Conservation (phyloP, 1,140 invertebrate species). For the Harlomillsia oculata region DNA sequence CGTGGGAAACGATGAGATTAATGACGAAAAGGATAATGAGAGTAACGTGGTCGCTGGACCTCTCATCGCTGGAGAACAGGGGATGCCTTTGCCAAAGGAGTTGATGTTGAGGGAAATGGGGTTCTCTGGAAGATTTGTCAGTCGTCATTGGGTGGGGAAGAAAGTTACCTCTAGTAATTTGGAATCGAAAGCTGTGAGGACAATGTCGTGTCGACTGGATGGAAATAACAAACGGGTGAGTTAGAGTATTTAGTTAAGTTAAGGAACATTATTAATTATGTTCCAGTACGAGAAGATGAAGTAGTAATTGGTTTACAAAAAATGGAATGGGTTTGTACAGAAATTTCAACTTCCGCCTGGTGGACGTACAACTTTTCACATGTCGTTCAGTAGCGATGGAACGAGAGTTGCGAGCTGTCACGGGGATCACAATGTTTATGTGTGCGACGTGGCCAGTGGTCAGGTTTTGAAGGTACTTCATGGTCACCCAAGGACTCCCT, state of each 20-base stretch:
- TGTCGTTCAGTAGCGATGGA: slow-evolving; percentile 39
- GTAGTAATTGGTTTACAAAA: background rate
- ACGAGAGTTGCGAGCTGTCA: slow-evolving; percentile 78
- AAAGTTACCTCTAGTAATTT: slow-evolving; percentile 21
- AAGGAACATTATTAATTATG: background rate
- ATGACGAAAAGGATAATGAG: too few species aligned
- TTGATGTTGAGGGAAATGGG: slow-evolving; percentile 30
- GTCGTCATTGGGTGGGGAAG: slow-evolving; percentile 20
- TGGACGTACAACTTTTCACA: slow-evolving; percentile 34
- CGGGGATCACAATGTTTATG: slow-evolving; percentile 84
- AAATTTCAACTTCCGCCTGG: slow-evolving; percentile 32
- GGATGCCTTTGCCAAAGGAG: slow-evolving; percentile 31
- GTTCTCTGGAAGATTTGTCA: slow-evolving; percentile 16
- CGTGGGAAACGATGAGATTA: slow-evolving; percentile 2
- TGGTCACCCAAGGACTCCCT: slow-evolving; percentile 81
- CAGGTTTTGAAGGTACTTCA: slow-evolving; percentile 66
- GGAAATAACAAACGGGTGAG: slow-evolving; percentile 22
- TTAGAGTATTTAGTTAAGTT: too few species aligned
- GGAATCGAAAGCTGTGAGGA: slow-evolving; percentile 31
- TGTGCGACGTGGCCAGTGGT: slow-evolving; percentile 68
- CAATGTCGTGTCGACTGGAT: slow-evolving; percentile 30
- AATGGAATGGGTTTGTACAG: slow-evolving; percentile 1
- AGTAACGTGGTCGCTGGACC: too few species aligned
- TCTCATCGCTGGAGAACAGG: slow-evolving; percentile 32
- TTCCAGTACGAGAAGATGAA: too few species aligned